Evolutionary conservation across 2,113 vertebrate genomes (phyloP).

Genomic region (Psettodes erumei): DNA sequence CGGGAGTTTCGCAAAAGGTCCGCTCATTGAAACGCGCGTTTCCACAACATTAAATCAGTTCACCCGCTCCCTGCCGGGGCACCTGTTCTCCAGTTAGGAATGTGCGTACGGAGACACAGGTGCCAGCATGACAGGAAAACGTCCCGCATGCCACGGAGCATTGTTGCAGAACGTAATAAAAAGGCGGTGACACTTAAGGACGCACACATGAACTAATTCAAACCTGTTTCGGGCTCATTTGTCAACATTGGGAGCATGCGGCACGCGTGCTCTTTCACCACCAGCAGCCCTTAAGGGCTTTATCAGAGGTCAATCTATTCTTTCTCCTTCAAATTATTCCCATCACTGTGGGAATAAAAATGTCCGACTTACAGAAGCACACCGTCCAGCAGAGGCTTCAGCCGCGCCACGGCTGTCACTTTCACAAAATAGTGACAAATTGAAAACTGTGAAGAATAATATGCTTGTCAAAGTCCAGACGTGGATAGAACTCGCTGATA

Average conservation of each 20-base stretch:
- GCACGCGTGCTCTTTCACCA: not conserved
- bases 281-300: not conserved
- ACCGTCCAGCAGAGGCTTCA: constrained; percentile 21
- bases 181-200: not conserved
- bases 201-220: constrained; percentile 3
- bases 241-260: constrained; percentile 1
- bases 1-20: not conserved
- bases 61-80: not conserved
- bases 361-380: constrained; percentile 35
- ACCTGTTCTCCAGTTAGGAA: not conserved
- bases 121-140: not conserved
- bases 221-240: constrained; percentile 12
- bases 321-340: constrained; percentile 40
- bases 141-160: not conserved
- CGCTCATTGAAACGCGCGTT: not conserved
- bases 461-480: constrained; percentile 48
- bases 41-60: not conserved
- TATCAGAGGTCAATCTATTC: constrained; percentile 42
- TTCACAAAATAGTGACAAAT: constrained; percentile 57
- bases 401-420: constrained; percentile 34
- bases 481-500: constrained; percentile 33
- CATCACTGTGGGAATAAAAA: constrained; percentile 40
- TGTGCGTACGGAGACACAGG: not conserved
- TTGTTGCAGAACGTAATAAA: not conserved
- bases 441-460: constrained; percentile 60